Evolutionary conservation across 2,888 invertebrate species (phyloP), one percentile per base, ranked within the genome.

Genomic region (Ommatoiulus sabulosus): DNA sequence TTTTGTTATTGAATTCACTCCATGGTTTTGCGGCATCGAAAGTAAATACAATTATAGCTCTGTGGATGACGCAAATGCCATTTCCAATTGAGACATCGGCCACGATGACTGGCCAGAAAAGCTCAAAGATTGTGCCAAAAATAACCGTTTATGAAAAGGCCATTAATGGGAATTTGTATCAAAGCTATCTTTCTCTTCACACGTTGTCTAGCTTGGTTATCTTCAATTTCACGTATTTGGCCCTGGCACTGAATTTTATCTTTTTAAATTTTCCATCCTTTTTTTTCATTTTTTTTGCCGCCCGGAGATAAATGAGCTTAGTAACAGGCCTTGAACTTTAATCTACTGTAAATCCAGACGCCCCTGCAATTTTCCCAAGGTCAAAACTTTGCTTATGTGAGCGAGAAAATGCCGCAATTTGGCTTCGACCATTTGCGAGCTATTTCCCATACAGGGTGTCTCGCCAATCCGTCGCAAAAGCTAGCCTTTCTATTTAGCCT

Each of bases 371-470:
- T 72, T 12, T 7, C 24, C 24, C 72, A 80, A 80, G 80, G 80
- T 35, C 80, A 12, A 3, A 8, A 0, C 35, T 12, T 35, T 80
- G 80, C 72, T 72, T n/a, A 24, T 72, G 72, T 72, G 72, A 24
- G 24, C 20, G 24, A 72, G 35, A 80, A 80, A 80, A 80, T 80
- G 80, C 80, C 10, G 80, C 80, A 80, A 80, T 80, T 80, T 43
- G 15, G 15, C 80, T 35, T 43, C 3, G 72, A 8, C 72, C 12
- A 80, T 35, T 80, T 80, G 35, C 12, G 20, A 24, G 72, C 10
- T 15, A 80, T 80, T 80, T 80, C 0, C 2, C 0, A 7, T 80
- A 80, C 35, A 80, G 80, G 35, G 80, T 80, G 35, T 4, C 12
- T 12, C 35, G 24, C 0, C 1, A 35, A 80, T 35, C 5, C 80